Conservation (phyloP, 2,113 vertebrate genomes). For the Acanthisitta chloris region DNA sequence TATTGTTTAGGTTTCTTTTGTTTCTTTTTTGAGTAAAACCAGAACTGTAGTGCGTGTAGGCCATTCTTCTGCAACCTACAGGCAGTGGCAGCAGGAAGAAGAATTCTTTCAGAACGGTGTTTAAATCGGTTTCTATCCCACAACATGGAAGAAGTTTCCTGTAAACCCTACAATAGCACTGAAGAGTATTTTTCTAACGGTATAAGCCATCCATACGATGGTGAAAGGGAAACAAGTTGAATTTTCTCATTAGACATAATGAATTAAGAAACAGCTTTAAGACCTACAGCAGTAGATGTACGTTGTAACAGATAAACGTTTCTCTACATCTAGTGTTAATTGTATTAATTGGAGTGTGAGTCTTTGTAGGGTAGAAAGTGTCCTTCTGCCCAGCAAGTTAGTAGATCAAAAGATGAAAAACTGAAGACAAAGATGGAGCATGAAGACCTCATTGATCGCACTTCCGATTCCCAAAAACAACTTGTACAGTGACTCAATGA, state of each 20-base stretch:
- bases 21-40: constrained; percentile 80
- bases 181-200: constrained; percentile 82
- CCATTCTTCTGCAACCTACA: constrained; percentile 69
- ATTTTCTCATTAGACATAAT: constrained; percentile 69
- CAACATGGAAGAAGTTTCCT: constrained; percentile 53
- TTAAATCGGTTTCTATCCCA: constrained; percentile 45
- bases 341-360: constrained; percentile 72
- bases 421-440: constrained; percentile 61
- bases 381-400: constrained; percentile 64
- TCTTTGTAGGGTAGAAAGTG: constrained; percentile 65
- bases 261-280: constrained; percentile 69
- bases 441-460: constrained; percentile 71
- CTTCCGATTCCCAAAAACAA: constrained; percentile 57
- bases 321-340: constrained; percentile 70
- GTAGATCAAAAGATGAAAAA: constrained; percentile 66
- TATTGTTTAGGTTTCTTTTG: constrained; percentile 84
- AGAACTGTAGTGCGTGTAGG: constrained; percentile 76
- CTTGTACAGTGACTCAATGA: constrained; percentile 65
- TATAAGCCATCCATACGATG: constrained; percentile 63
- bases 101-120: constrained; percentile 52
- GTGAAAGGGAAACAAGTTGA: constrained; percentile 65
- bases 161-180: constrained; percentile 71
- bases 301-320: constrained; percentile 66
- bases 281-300: constrained; percentile 65
- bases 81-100: constrained; percentile 58